Evolutionary conservation across 2,888 invertebrate species (phyloP), one percentile per base, ranked within the genome.

Genomic region (Sipha maydis): DNA sequence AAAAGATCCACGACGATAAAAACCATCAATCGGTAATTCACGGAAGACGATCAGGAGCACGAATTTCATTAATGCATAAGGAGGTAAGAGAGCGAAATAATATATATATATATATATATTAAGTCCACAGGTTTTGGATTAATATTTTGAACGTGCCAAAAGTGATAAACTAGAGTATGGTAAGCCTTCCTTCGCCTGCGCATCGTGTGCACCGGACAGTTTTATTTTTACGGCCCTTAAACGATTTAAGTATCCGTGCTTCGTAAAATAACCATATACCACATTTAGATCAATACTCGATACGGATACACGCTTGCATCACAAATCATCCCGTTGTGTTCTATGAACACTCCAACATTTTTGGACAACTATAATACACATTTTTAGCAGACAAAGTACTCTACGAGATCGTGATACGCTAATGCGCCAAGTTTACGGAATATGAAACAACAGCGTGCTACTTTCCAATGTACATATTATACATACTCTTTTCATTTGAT

Each of bases 21-120:
- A 83, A 83, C 54, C 31, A 73, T 73, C 73, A 56, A 83, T 83
- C 21, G 73, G 71, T 83, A 83, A 83, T 83, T 71, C 83, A 5
- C 69, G 14, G 73, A 73, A 56, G 56, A 83, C 28, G 83, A n/a
- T n/a, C 28, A n/a, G 54, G 3, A 54, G 83, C 83, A 83, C 83
- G 83, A 83, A 75, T 83, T 83, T 73, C 73, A 73, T 83, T 83
- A 83, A 83, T 83, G n/a, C 31, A 34, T 31, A 28, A 28, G 19
- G 25, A 8, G n/a, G 8, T 41, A 9, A 34, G 34, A 14, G 48
- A 56, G n/a, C 3, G n/a, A 56, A 34, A 54, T 73, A 61, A 56
- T 73, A 41, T 34, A 4, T 34, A 4, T 34, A 4, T 34, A 34
- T 34, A 41, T 9, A 83, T 83, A 73, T 73, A 73, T 28, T n/a